Percentiles rank a stretch among this genome's conserved stretches.
Conservation (phyloP, 2,888 invertebrate species). For the Erpobdella octoculata region DNA sequence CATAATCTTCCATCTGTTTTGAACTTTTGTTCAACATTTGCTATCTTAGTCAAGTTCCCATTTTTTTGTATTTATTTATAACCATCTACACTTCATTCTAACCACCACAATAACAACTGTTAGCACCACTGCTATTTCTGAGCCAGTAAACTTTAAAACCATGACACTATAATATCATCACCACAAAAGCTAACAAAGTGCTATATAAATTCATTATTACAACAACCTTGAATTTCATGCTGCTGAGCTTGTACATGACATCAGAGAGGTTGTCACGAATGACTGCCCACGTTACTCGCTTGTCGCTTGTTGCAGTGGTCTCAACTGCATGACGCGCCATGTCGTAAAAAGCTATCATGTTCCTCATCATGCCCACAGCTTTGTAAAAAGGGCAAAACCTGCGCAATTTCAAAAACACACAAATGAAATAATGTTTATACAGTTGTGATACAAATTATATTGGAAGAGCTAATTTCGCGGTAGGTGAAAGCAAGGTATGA, state of each 20-base stretch:
- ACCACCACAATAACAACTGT: background rate
- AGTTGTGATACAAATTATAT: background rate
- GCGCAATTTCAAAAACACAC: background rate
- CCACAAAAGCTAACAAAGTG: too few relatives aligned
- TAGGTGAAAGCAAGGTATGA: background rate
- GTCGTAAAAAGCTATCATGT: constrained; percentile 97
- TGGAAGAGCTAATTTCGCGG: background rate
- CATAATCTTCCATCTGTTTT: too few relatives aligned
- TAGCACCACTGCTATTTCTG: background rate
- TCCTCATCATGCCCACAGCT: constrained; percentile 94
- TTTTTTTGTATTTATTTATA: background rate
- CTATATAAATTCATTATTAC: too few relatives aligned
- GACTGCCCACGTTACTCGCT: constrained; percentile 95
- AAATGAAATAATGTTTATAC: background rate
- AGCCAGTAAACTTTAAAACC: too few relatives aligned
- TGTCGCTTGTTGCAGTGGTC: constrained; percentile 94
- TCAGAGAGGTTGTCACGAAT: constrained; percentile 92
- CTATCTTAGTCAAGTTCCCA: too few relatives aligned
- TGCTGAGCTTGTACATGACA: constrained; percentile 89
- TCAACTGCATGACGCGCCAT: constrained; percentile 95
- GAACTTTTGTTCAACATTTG: too few relatives aligned
- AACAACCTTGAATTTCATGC: constrained; percentile 94
- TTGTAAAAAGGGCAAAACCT: constrained; percentile 95
- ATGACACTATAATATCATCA: too few relatives aligned
- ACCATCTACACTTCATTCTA: background rate